These are phyloP conservation scores for Sinhomidia bicolor DNA, from an alignment of 2,888 invertebrate genomes.

Conservation along the genomic window DNA sequence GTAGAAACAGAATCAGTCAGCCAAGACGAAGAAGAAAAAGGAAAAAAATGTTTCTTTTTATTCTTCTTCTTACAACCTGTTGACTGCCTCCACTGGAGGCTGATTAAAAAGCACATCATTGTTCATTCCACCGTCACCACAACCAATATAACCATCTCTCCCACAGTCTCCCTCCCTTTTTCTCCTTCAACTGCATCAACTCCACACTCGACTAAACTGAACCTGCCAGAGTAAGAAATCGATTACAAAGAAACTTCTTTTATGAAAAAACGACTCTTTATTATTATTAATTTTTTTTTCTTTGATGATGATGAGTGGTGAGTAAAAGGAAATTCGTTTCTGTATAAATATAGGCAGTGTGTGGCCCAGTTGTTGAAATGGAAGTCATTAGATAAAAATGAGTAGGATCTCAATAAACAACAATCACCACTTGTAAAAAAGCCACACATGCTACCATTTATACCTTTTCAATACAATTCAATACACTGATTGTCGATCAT, in stretches of 20 bases:
- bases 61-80: conserved; percentile 56
- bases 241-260: conserved; percentile 47
- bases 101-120: conserved; percentile 59
- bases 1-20: background rate
- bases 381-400: conserved; percentile 64
- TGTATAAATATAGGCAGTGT: conserved; percentile 37
- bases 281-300: conserved; percentile 38
- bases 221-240: conserved; percentile 33
- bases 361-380: conserved; percentile 64
- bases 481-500: conserved; percentile 41
- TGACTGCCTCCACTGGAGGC: conserved; percentile 67
- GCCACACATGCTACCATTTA: conserved; percentile 24
- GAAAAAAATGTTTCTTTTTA: conserved; percentile 22
- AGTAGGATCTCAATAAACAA: conserved; percentile 62
- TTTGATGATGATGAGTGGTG: background rate
- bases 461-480: conserved; percentile 33
- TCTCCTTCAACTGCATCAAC: background rate
- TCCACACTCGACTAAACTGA: conserved; percentile 2
- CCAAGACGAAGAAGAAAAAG: background rate
- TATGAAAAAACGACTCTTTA: conserved; percentile 40
- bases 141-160: conserved; percentile 28
- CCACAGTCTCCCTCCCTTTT: conserved; percentile 17
- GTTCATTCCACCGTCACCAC: conserved; percentile 34
- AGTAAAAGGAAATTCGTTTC: background rate
- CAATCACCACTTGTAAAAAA: conserved; percentile 52